These are phyloP conservation scores for Sminthopsis crassicaudata DNA, from an alignment of 2,113 vertebrate species.

Conservation along the genomic window DNA sequence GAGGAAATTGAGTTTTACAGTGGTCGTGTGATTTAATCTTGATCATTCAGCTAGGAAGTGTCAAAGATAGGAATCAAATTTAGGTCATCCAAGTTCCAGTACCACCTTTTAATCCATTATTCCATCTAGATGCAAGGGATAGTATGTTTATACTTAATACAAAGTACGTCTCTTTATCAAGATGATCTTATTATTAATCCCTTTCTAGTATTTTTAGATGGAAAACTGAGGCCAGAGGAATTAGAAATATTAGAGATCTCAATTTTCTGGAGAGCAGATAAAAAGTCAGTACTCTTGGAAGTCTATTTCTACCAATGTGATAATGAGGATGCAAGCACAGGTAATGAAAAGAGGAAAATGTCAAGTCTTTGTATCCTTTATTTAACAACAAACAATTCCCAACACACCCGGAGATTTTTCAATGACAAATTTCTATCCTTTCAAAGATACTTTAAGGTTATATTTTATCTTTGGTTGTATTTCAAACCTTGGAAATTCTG, in stretches of 20 bases:
- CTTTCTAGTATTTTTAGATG: neutral
- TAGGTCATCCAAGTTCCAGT: neutral
- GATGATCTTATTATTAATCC: neutral
- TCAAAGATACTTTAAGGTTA: neutral
- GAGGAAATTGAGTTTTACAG: neutral
- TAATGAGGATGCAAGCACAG: neutral
- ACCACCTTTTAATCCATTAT: neutral
- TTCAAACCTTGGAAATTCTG: conserved; percentile 13
- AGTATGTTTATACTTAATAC: neutral
- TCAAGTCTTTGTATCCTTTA: neutral
- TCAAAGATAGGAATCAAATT: neutral
- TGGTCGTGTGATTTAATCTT: neutral
- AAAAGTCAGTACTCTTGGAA: neutral
- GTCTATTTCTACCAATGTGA: neutral
- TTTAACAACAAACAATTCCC: neutral
- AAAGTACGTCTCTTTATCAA: neutral
- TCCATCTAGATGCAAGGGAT: neutral
- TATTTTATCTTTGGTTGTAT: neutral
- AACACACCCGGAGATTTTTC: neutral
- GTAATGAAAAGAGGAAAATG: neutral
- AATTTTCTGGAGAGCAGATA: neutral
- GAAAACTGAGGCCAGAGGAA: neutral
- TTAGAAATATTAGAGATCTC: neutral
- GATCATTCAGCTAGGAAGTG: neutral
- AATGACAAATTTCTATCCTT: neutral